phyloP scores from a whole-genome alignment of 2,113 vertebrate genomes.

The Tauraco erythrolophus region DNA sequence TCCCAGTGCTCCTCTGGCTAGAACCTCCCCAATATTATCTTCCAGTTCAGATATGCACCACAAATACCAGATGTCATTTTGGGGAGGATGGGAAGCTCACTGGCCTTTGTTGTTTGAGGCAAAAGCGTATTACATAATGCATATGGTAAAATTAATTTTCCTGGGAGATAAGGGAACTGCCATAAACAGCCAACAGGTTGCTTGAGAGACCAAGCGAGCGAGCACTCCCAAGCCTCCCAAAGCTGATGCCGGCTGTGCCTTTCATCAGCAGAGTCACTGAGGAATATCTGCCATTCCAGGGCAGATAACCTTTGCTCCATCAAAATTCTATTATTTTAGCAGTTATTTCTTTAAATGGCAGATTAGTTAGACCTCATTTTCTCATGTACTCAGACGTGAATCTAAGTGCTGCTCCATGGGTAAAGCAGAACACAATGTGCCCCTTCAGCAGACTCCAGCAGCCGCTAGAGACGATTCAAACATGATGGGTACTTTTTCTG shows the following conservation, averaged over 20 bases:
- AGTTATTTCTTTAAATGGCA: not conserved
- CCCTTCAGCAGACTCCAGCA: not conserved
- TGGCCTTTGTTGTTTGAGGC: not conserved
- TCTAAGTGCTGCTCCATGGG: not conserved
- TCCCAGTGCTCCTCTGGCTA: not conserved
- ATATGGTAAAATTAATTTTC: conserved; percentile 1
- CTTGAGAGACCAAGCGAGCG: not conserved
- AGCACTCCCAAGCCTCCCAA: not conserved
- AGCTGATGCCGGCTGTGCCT: not conserved
- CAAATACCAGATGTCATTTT: not conserved
- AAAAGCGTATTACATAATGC: not conserved
- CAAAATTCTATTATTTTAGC: conserved; percentile 7
- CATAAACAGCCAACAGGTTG: not conserved
- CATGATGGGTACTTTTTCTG: accelerated
- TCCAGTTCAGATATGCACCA: not conserved
- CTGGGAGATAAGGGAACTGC: not conserved
- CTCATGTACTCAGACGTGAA: not conserved
- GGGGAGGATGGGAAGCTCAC: not conserved
- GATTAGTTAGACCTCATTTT: not conserved
- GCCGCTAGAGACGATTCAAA: not conserved
- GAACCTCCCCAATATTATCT: not conserved
- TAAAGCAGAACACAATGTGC: not conserved
- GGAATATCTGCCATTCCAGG: not conserved
- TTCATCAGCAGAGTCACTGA: not conserved
- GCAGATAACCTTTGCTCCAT: not conserved